Base-by-base conservation (phyloP, 2,888 invertebrate species). In the Oscheius sp. region DNA sequence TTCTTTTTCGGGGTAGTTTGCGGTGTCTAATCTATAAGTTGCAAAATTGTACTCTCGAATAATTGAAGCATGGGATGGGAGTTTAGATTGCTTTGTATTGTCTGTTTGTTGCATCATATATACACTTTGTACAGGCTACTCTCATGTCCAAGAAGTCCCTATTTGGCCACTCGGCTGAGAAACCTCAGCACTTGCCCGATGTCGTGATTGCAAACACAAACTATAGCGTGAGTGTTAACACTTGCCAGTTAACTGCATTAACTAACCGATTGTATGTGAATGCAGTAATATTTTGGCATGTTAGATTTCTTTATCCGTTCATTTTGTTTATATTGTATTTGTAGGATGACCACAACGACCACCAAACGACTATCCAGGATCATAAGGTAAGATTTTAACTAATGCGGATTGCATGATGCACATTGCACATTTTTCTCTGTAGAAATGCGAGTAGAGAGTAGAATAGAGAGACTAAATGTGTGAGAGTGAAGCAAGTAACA, bases 211-310 rank as follows among this genome's bases (percentile, higher is more conserved):
- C 24, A 47, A 32, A 62, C 62, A 62, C 47, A 36, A 26, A 49
- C 33, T n/a, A 62, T 44, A 62, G 49, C 47, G 62, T 62, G 50
- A 62, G 62, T 62, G 62, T 47, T 62, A 47, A 62, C 62, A 28
- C 32, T 36, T 54, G 47, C 36, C 8, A 9, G 8, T 14, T 47
- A 47, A 47, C 14, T 17, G 2, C 24, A 22, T 14, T 4, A 20
- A 24, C 5, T 47, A 47, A 47, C 24, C 24, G 12, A 44, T n/a
- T 17, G 20, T 4, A 20, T 47, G 2, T 47, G 20, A 24, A 22
- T 36, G 36, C 36, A 36, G 36, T 47, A 47, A 47, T 24, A 47
- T 17, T 47, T 22, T 22, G 47, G 41, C 41, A 41, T 41, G 41
- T 20, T 41, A 41, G 41, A 41, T 41, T 41, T 17, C 6, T n/a